Conservation (phyloP, 2,888 invertebrate genomes). For the Bellardia bayeri region DNA sequence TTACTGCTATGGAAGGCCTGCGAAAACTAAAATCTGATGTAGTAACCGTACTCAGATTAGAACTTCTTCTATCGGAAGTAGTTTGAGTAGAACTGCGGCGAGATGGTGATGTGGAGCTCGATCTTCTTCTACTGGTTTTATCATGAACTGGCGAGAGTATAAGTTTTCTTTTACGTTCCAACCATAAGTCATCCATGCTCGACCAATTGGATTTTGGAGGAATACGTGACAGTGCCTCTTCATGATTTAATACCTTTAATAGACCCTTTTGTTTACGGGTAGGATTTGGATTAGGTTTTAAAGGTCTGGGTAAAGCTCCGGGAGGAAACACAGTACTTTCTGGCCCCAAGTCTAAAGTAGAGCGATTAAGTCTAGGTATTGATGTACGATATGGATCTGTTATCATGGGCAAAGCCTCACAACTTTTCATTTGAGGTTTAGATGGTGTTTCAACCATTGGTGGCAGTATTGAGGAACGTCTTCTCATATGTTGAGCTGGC, state of each 20-base stretch:
- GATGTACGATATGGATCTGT: conserved; percentile 79
- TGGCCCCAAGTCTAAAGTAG: conserved; percentile 77
- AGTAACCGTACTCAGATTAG: conserved; percentile 82
- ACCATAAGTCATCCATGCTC: conserved; percentile 81
- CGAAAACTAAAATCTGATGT: conserved; percentile 83
- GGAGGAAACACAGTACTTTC: conserved; percentile 79
- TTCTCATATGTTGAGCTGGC: conserved; percentile 49
- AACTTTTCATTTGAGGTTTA: conserved; percentile 78
- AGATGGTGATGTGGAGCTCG: conserved; percentile 82
- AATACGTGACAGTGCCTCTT: conserved; percentile 77
- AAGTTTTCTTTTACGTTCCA: conserved; percentile 73
- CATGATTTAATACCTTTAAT: conserved; percentile 80
- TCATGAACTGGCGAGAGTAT: conserved; percentile 74
- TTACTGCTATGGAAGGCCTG: conserved; percentile 77
- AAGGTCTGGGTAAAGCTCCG: conserved; percentile 78
- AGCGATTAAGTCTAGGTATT: conserved; percentile 81
- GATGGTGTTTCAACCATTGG: conserved; percentile 17
- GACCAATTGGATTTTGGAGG: conserved; percentile 81
- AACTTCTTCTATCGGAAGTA: conserved; percentile 82
- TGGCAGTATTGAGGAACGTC: conserved; percentile 74
- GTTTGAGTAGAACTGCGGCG: conserved; percentile 83
- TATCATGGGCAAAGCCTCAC: conserved; percentile 81
- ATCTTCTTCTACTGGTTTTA: conserved; percentile 77
- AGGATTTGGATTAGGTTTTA: conserved; percentile 81
- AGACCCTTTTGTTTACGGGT: conserved; percentile 83